Base-by-base conservation (phyloP, 2,113 vertebrate species). In the Gymnocephalus cernua region DNA sequence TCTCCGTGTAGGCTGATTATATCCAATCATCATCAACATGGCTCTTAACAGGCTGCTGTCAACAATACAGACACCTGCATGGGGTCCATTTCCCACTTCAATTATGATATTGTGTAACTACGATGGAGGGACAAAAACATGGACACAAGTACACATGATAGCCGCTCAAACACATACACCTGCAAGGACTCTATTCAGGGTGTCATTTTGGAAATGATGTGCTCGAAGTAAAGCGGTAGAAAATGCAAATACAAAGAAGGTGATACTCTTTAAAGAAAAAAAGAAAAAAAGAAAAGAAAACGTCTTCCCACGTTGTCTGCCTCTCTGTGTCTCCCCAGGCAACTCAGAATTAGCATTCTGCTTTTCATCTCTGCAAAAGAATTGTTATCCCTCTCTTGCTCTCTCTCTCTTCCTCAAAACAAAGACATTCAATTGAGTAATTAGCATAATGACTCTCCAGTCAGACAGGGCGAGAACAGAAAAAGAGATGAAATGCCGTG, bases 11-110 rank as follows among this genome's bases (percentile, higher is more conserved):
- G 77, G 81, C 75, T 91, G 70, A 91, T 91, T 89, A 88, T 48
- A 78, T 81, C 74, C 77, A 89, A 86, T 94, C 85, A 89, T 80
- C 80, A 86, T 86, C 81, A 88, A 80, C 80, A 77, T 65, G 41
- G 50, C 72, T 83, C 83, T 74, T 53, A 69, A 72, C 71, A 38
- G 45, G 23, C 57, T 27, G 66, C 1, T 79, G 77, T 83, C 77
- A 80, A 89, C 82, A 80, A 67, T 64, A 4, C 45, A 74, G 19
- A 76, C 86, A 86, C 82, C 80, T 86, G 84, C 78, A 25, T 25
- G 32, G 19, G 44, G 14, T 51, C 76, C 48, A 53, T 50, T 68
- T 76, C 21, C 64, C 13, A 15, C 66, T 76, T 64, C 54, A 27
- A 11, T 48, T 12, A 75, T 85, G 57, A 62, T 54, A 38, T 23